These are phyloP conservation scores for Pelobates cultripes DNA, from an alignment of 2,797 vertebrate genomes.

Conservation along the genomic window DNA sequence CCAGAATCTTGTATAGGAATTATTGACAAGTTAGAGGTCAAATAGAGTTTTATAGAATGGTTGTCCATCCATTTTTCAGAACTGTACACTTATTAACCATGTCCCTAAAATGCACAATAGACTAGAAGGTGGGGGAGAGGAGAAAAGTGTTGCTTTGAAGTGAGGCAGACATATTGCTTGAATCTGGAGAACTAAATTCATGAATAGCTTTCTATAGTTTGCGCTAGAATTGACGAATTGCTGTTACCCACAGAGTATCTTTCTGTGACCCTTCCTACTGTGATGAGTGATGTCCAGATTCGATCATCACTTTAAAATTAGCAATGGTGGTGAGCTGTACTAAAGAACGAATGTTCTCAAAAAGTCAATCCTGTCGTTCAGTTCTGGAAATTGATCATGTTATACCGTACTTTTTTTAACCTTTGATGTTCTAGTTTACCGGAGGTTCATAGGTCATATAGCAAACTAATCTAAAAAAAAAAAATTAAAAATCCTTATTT, in stretches of 20 bases:
- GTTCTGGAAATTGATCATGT: no score
- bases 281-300: slow-evolving; percentile 30
- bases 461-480: no score
- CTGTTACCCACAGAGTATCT: slow-evolving; percentile 28
- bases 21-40: no score
- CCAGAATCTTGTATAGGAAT: no score
- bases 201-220: slow-evolving; percentile 37
- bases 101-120: slow-evolving; percentile 1
- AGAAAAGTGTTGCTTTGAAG: slow-evolving; percentile 25
- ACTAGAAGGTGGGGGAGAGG: background rate
- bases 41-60: background rate
- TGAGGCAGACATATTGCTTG: slow-evolving; percentile 13
- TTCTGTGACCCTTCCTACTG: slow-evolving; percentile 24
- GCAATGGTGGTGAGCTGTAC: no score
- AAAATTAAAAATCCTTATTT: no score
- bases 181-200: slow-evolving; percentile 23
- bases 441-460: no score
- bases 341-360: no score
- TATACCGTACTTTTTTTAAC: no score
- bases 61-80: slow-evolving; percentile 17
- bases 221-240: slow-evolving; percentile 34
- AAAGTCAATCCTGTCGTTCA: no score
- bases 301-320: slow-evolving; percentile 42
- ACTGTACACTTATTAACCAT: slow-evolving; percentile 44
- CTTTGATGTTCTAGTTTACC: no score